A percentile compares a stretch with the other conserved stretches of the same genome.
These are phyloP conservation scores for Syngnathoides biaculeatus DNA, from an alignment of 2,113 vertebrate species.

Conservation along the genomic window DNA sequence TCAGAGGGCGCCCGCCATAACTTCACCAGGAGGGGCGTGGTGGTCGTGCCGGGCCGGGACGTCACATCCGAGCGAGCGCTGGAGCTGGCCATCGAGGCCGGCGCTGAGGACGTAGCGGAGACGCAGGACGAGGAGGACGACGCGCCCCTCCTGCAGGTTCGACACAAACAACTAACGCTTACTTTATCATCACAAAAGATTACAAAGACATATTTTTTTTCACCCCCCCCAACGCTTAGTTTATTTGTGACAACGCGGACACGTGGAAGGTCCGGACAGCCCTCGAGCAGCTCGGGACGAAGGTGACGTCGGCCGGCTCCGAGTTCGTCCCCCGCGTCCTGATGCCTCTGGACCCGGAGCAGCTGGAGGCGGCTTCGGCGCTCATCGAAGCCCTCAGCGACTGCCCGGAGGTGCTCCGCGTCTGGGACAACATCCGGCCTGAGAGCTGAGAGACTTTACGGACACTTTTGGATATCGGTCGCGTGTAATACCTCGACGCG, in stretches of 20 bases:
- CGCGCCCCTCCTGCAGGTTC: slow-evolving; percentile 75
- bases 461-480: slow-evolving; percentile 13
- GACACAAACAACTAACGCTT: neutral
- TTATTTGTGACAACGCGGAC: slow-evolving; percentile 75
- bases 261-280: slow-evolving; percentile 69
- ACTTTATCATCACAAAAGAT: neutral
- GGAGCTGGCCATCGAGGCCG: slow-evolving; percentile 83
- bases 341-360: slow-evolving; percentile 60
- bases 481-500: no score
- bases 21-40: slow-evolving; percentile 79
- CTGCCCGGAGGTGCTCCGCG: slow-evolving; percentile 73
- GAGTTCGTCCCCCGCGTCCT: slow-evolving; percentile 75
- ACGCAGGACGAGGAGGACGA: slow-evolving; percentile 82
- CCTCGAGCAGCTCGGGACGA: slow-evolving; percentile 72
- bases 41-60: slow-evolving; percentile 60
- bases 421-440: slow-evolving; percentile 83
- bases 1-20: slow-evolving; percentile 72
- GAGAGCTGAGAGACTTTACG: slow-evolving; percentile 39
- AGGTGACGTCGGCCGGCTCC: slow-evolving; percentile 62
- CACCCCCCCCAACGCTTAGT: slow-evolving; percentile 70
- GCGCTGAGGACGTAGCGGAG: slow-evolving; percentile 83
- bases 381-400: slow-evolving; percentile 75
- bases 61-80: slow-evolving; percentile 77
- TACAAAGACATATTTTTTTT: neutral
- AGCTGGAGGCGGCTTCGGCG: slow-evolving; percentile 68